phyloP scores from a whole-genome alignment of 2,888 invertebrate species.

The Epistrophella euchroma region DNA sequence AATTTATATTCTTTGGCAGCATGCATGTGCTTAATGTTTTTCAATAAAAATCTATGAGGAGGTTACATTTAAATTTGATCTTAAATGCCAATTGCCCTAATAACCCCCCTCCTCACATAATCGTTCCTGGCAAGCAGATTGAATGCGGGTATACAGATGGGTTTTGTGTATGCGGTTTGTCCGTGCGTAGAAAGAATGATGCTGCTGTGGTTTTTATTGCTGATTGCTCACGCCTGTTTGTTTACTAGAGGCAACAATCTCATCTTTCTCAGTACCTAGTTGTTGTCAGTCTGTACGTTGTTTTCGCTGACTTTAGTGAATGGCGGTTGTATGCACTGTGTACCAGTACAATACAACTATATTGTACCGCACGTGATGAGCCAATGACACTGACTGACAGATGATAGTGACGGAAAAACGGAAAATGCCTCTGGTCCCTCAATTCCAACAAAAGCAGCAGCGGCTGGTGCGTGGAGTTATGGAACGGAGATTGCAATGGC shows the following conservation, averaged over 20 bases:
- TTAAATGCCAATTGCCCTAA: too few relatives aligned
- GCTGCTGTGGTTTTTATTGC: conserved; percentile 64
- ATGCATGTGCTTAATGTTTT: too few relatives aligned
- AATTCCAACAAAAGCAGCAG: neutral
- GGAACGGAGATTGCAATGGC: too few relatives aligned
- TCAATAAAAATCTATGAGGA: too few relatives aligned
- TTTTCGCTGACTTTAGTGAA: neutral
- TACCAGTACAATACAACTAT: neutral
- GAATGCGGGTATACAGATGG: neutral
- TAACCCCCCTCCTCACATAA: neutral
- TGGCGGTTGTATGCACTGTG: neutral
- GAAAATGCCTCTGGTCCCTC: conserved; percentile 37
- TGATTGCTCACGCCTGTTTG: conserved; percentile 72
- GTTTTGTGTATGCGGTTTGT: conserved; percentile 28
- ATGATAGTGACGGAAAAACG: conserved; percentile 52
- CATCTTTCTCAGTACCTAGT: conserved; percentile 51
- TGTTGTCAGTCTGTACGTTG: conserved; percentile 39
- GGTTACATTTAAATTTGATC: too few relatives aligned
- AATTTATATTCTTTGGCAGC: too few relatives aligned
- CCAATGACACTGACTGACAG: conserved; percentile 68
- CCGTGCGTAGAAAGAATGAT: conserved; percentile 38
- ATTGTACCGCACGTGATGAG: conserved; percentile 39
- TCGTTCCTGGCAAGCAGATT: neutral
- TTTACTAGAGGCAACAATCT: conserved; percentile 68
- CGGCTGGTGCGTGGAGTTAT: too few relatives aligned